phyloP scores from a whole-genome alignment of 2,113 vertebrate genomes.

The Nothocercus julius region DNA sequence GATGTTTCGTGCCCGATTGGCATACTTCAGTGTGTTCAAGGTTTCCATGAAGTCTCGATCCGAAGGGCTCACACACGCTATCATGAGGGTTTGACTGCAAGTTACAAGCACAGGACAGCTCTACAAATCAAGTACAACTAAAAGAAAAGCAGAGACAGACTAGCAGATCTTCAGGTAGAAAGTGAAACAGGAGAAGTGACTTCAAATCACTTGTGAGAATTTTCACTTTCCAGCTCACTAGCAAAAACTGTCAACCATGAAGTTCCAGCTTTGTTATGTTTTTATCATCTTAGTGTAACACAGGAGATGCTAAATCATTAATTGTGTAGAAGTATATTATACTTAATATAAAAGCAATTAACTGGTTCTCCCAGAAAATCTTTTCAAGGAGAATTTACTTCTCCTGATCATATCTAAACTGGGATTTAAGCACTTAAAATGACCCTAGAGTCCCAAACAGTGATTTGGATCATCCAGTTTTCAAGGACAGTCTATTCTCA shows the following conservation, averaged over 20 bases:
- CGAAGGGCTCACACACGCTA: conserved; percentile 96
- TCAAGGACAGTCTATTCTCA: background rate
- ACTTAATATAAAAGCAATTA: background rate
- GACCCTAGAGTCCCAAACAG: background rate
- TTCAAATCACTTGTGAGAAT: background rate
- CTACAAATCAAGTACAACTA: background rate
- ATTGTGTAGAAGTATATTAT: background rate
- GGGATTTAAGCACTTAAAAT: background rate
- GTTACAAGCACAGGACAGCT: conserved; percentile 13
- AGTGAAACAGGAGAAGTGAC: background rate
- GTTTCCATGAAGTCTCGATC: conserved; percentile 99
- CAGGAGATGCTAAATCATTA: background rate
- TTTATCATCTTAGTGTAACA: background rate
- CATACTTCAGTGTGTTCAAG: conserved; percentile 93
- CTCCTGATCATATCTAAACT: background rate
- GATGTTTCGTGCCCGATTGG: conserved; percentile 96
- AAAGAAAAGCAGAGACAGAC: background rate
- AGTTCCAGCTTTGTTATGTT: background rate
- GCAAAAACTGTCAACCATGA: background rate
- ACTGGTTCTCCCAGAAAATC: background rate
- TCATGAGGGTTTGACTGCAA: conserved; percentile 96
- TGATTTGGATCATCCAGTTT: background rate
- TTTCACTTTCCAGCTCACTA: background rate
- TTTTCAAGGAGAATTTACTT: background rate
- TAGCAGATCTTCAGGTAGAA: background rate